These are phyloP conservation scores for Ellobius talpinus DNA, from an alignment of 2,113 vertebrate species.

Conservation along the genomic window DNA sequence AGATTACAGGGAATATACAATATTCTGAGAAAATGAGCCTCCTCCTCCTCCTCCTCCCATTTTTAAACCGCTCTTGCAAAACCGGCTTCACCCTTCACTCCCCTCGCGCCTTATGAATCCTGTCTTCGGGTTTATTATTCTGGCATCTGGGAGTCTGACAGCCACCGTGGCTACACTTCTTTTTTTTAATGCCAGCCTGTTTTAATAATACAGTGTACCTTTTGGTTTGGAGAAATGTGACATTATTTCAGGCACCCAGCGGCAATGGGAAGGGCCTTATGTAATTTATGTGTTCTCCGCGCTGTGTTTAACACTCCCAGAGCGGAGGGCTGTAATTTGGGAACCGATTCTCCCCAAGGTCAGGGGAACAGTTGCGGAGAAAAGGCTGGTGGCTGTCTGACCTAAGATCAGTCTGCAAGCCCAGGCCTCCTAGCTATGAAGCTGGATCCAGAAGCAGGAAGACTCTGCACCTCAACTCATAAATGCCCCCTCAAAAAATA, in stretches of 20 bases:
- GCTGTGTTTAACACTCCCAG: conserved; percentile 41
- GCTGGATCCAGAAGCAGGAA: neutral
- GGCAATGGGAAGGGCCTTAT: conserved; percentile 29
- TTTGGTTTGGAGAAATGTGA: conserved; percentile 42
- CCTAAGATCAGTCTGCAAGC: neutral
- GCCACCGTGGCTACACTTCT: neutral
- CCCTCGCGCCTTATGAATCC: neutral
- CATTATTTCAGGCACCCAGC: conserved; percentile 27
- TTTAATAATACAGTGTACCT: conserved; percentile 72
- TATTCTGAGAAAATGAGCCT: neutral
- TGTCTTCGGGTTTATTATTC: conserved; percentile 57
- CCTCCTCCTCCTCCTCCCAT: neutral
- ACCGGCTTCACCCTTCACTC: neutral
- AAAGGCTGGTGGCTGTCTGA: neutral
- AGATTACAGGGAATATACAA: neutral
- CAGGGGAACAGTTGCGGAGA: neutral
- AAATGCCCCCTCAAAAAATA: neutral
- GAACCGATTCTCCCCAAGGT: conserved; percentile 71
- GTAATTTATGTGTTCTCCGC: conserved; percentile 36
- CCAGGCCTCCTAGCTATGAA: neutral
- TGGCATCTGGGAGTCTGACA: conserved; percentile 71
- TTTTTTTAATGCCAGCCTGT: conserved; percentile 47
- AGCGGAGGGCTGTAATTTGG: conserved; percentile 69
- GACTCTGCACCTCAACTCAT: neutral
- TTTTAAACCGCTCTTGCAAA: neutral